Conservation (phyloP, 2,113 vertebrate genomes). For the Esox niger region DNA sequence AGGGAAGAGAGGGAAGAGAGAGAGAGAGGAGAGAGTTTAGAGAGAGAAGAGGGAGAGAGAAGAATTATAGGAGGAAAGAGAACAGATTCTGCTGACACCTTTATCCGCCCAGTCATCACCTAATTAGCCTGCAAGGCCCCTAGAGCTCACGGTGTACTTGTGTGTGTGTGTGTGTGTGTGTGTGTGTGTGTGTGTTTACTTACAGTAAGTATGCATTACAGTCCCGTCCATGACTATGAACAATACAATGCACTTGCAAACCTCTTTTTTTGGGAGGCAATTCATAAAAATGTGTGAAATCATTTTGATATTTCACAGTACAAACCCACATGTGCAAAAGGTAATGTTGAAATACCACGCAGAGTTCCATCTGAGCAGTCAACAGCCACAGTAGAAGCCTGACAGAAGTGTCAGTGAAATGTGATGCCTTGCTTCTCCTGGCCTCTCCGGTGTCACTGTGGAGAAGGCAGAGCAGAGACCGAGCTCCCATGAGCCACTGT, state of each 20-base stretch:
- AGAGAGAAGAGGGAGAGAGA: background rate
- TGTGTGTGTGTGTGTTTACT: conserved; percentile 4
- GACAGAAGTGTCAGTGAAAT: background rate
- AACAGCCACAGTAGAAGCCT: background rate
- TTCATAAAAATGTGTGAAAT: too few species aligned
- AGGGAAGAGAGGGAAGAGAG: conserved; percentile 3
- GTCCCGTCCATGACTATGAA: background rate
- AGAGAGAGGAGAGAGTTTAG: background rate
- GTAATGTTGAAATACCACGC: background rate
- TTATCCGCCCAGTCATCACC: conserved; percentile 24
- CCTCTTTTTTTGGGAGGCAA: too few species aligned
- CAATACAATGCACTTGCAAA: background rate
- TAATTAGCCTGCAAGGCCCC: conserved; percentile 45
- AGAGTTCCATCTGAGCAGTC: background rate
- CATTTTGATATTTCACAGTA: background rate
- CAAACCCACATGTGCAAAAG: background rate
- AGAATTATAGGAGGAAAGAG: background rate
- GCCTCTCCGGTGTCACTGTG: background rate
- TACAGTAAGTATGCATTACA: background rate
- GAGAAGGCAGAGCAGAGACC: background rate
- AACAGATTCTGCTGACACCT: conserved; percentile 13
- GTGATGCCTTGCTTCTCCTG: background rate
- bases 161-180: conserved; percentile 20
- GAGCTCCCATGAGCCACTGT: conserved; percentile 12
- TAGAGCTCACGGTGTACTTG: background rate